Base-by-base conservation (phyloP, 2,888 invertebrate species). In the Leptinotarsa rubiginosa region DNA sequence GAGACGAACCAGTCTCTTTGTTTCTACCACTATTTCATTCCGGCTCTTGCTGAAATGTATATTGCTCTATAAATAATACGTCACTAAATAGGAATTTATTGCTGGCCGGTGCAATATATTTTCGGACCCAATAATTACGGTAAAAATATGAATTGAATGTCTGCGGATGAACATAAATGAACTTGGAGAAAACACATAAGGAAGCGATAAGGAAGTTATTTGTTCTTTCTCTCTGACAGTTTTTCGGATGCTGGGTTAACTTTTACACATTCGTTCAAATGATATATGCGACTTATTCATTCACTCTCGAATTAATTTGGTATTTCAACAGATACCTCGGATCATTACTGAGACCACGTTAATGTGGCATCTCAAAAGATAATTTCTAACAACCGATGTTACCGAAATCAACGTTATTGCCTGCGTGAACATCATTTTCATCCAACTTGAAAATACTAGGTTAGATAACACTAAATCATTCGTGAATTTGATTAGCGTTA, bases 11-110 rank as follows among this genome's bases (percentile, higher is more conserved):
- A 73, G 70, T 77, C 79, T 80, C 83, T 84, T 84, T 85, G 85
- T 85, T 83, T 85, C 85, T 83, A 79, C 78, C 77, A 81, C 74
- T 70, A 74, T 76, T 81, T 81, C 79, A 81, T 75, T 71, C 76
- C 79, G 74, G 76, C 75, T 79, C 79, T 78, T 79, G 79, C 78
- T 80, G 76, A 69, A 79, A 79, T 81, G 75, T 82, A 83, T 83
- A 83, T 81, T 77, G 82, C 79, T 72, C 80, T 79, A 83, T 84
- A 84, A 84, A 84, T 84, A 84, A 84, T 83, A 82, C 75, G 81
- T 81, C 83, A 82, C 81, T 83, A 80, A 77, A 83, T 81, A 77
- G 77, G 79, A 83, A 84, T 84, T 84, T 84, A 84, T 81, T 80
- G 80, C 81, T 72, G 80, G 77, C 79, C 72, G 74, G 81, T 76